A percentile compares a stretch with the other conserved stretches of the same genome.
Evolutionary conservation across 2,113 vertebrate genomes (phyloP).

Genomic region (Heterochromis multidens): DNA sequence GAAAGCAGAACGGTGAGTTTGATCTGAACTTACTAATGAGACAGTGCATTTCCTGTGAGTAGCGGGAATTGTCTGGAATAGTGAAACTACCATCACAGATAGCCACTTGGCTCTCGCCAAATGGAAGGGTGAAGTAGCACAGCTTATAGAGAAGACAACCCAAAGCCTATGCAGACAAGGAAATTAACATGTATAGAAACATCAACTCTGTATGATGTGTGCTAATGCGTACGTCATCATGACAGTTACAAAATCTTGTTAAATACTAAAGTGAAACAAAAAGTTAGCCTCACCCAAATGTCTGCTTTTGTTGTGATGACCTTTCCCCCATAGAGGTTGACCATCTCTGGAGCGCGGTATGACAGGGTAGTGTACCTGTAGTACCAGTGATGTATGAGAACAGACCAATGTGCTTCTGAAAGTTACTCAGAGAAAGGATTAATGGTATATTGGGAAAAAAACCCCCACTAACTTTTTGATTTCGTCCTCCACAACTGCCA

Average conservation of each 20-base stretch:
- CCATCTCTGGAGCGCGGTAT: constrained; percentile 97
- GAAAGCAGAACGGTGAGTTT: background rate
- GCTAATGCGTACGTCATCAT: background rate
- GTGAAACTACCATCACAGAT: constrained; percentile 98
- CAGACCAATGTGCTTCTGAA: background rate
- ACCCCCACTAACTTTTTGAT: constrained; percentile 89
- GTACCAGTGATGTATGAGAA: background rate
- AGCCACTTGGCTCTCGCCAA: constrained; percentile 98
- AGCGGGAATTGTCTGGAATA: constrained; percentile 94
- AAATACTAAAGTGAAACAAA: background rate
- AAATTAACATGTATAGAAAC: background rate
- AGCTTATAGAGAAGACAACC: constrained; percentile 97
- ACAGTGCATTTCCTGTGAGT: constrained; percentile 97
- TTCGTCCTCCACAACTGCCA: constrained; percentile 90
- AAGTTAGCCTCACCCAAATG: constrained; percentile 85
- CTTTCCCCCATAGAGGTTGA: constrained; percentile 93
- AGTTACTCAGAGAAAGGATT: background rate
- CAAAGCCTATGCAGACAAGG: constrained; percentile 79
- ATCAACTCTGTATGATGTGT: background rate
- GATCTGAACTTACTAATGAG: constrained; percentile 88
- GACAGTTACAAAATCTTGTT: background rate
- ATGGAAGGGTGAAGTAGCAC: constrained; percentile 95
- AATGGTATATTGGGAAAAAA: background rate
- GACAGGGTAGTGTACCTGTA: constrained; percentile 96
- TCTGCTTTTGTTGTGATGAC: constrained; percentile 97